These are phyloP conservation scores for Oostethus manadensis DNA, from an alignment of 2,113 vertebrate genomes.

Conservation along the genomic window DNA sequence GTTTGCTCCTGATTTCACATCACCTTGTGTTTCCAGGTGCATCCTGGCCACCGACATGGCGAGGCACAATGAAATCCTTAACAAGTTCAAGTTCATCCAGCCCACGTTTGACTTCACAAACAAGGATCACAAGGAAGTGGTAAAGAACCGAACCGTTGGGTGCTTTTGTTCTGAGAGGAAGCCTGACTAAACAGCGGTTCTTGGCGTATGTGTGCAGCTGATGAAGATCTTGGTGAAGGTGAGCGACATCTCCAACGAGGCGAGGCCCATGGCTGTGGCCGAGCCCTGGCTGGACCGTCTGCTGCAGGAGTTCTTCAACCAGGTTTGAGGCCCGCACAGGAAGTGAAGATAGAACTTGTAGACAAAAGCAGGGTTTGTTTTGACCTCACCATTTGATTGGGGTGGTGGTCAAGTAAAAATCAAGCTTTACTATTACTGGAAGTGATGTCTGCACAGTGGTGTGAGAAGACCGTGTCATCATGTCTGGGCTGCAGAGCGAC, in stretches of 20 bases:
- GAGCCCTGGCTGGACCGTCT: slow-evolving; percentile 76
- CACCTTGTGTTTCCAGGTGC: slow-evolving; percentile 24
- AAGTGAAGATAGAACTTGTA: neutral
- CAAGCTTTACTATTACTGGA: neutral
- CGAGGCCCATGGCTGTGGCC: slow-evolving; percentile 69
- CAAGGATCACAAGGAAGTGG: slow-evolving; percentile 72
- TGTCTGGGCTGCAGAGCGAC: slow-evolving; percentile 60
- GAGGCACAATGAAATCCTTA: slow-evolving; percentile 72
- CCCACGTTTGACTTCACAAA: slow-evolving; percentile 67
- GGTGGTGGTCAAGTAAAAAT: neutral
- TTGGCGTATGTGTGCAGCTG: slow-evolving; percentile 34
- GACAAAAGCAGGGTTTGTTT: neutral
- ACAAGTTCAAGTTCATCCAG: slow-evolving; percentile 63
- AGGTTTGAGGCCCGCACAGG: slow-evolving; percentile 46
- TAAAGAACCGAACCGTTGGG: slow-evolving; percentile 26
- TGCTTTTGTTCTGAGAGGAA: neutral
- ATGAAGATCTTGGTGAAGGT: slow-evolving; percentile 78
- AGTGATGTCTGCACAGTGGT: too few species aligned
- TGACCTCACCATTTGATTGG: neutral
- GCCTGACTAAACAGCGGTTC: neutral
- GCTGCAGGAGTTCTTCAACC: slow-evolving; percentile 76
- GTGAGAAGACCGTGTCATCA: neutral
- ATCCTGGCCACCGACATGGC: slow-evolving; percentile 74
- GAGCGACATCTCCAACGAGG: slow-evolving; percentile 76
- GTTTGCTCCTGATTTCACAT: neutral